These are phyloP conservation scores for Xestia sexstrigata DNA, from an alignment of 2,888 invertebrate genomes.

Conservation along the genomic window DNA sequence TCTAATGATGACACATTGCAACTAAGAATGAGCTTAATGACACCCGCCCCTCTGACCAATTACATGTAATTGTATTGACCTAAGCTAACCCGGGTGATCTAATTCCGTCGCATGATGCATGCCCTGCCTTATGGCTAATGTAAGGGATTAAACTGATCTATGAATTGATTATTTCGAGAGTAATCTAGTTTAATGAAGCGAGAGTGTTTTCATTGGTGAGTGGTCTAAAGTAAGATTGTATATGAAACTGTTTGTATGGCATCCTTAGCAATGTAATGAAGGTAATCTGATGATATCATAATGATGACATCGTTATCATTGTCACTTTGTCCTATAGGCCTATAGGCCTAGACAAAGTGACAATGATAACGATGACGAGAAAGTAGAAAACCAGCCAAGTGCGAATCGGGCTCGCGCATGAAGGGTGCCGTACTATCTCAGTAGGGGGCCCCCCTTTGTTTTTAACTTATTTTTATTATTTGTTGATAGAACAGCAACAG, in stretches of 20 bases:
- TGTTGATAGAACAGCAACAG: no score
- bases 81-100: constrained; percentile 87
- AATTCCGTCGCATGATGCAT: constrained; percentile 85
- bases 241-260: neutral
- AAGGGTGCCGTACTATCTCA: no score
- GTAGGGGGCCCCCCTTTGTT: no score
- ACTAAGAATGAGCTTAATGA: constrained; percentile 80
- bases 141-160: constrained; percentile 56
- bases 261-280: neutral
- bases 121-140: constrained; percentile 66
- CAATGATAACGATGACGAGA: no score
- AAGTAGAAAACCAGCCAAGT: no score
- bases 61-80: constrained; percentile 89
- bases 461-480: no score
- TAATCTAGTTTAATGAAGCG: constrained; percentile 32
- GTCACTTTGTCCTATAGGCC: no score
- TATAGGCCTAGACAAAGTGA: no score
- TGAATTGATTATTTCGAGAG: constrained; percentile 55
- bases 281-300: no score
- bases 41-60: constrained; percentile 82
- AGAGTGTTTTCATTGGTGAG: constrained; percentile 7
- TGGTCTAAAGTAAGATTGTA: neutral
- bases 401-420: no score
- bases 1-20: constrained; percentile 65
- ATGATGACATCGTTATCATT: no score